phyloP scores from a whole-genome alignment of 2,888 invertebrate species.

The Phorcus lineatus region DNA sequence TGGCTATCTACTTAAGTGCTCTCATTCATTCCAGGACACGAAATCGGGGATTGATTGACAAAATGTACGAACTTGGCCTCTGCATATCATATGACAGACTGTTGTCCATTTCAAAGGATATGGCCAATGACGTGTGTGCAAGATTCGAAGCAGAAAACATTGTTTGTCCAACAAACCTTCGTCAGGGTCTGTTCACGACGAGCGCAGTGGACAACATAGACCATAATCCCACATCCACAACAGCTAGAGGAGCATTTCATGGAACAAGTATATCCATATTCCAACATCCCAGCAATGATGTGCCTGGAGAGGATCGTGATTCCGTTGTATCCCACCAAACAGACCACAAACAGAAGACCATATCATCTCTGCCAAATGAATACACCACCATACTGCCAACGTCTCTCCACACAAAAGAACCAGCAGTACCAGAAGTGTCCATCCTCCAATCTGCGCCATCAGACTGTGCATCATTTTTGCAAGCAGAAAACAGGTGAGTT shows the following conservation, averaged over 20 bases:
- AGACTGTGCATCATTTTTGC: too few relatives aligned
- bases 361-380: neutral
- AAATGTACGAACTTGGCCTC: neutral
- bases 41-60: neutral
- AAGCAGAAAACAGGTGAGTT: too few relatives aligned
- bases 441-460: too few relatives aligned
- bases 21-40: neutral
- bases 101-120: neutral
- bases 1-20: neutral
- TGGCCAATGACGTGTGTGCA: neutral
- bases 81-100: slow-evolving; percentile 11
- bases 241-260: slow-evolving; percentile 31
- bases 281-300: neutral
- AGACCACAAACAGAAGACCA: too few relatives aligned
- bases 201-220: slow-evolving; percentile 34
- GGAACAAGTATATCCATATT: slow-evolving; percentile 27
- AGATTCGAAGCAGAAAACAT: slow-evolving; percentile 23
- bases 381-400: neutral
- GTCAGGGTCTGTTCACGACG: slow-evolving; percentile 25
- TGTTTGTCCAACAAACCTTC: slow-evolving; percentile 28
- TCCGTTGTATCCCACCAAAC: too few relatives aligned
- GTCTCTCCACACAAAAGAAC: neutral
- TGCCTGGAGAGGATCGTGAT: neutral
- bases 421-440: neutral
- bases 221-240: slow-evolving; percentile 31